Evolutionary conservation across 2,113 vertebrate genomes (phyloP).

Genomic region (Ammodytes marinus): DNA sequence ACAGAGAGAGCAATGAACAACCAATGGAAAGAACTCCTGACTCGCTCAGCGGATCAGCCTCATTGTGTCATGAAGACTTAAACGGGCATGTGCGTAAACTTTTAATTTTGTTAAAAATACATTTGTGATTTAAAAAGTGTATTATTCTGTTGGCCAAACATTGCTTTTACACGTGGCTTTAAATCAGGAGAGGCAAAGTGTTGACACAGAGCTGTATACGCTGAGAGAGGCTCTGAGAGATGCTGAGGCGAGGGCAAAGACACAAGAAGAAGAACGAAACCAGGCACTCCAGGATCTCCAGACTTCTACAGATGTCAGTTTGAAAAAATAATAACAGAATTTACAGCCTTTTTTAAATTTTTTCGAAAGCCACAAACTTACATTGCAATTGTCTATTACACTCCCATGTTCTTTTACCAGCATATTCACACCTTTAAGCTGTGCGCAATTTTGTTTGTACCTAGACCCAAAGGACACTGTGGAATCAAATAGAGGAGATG

Average conservation of each 20-base stretch:
- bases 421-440: not conserved
- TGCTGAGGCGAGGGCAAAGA: conserved; percentile 66
- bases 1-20: conserved; percentile 44
- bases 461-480: conserved; percentile 66
- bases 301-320: conserved; percentile 66
- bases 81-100: conserved; percentile 52
- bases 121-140: not conserved
- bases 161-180: not conserved
- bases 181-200: conserved; percentile 58
- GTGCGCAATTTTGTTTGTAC: not conserved
- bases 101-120: not conserved
- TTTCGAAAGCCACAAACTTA: not conserved
- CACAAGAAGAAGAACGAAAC: conserved; percentile 71
- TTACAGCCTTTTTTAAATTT: not conserved
- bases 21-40: not conserved
- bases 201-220: conserved; percentile 62
- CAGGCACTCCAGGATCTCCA: conserved; percentile 66
- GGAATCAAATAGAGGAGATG: conserved; percentile 73
- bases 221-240: conserved; percentile 73
- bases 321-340: not conserved
- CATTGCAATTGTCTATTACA: not conserved
- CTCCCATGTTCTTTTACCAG: not conserved
- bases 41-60: conserved; percentile 32
- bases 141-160: conserved; percentile 5
- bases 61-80: conserved; percentile 60